These are phyloP conservation scores for Hartigia nigra DNA, from an alignment of 2,888 invertebrate genomes.

Conservation along the genomic window DNA sequence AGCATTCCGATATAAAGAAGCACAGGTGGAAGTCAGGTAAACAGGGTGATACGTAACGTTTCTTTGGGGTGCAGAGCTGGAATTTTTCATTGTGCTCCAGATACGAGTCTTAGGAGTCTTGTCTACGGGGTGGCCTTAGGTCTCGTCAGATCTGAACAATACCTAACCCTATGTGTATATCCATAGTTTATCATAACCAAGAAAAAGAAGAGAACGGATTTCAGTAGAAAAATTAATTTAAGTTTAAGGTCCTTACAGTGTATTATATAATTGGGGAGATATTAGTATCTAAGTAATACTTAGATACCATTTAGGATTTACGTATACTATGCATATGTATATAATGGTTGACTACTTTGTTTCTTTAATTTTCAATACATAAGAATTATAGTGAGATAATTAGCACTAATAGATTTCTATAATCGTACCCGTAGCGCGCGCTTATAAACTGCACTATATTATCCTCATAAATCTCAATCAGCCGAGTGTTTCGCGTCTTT, in stretches of 20 bases:
- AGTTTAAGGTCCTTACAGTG: background rate
- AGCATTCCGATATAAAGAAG: background rate
- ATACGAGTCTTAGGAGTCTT: background rate
- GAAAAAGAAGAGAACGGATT: too few species aligned
- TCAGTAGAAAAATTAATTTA: too few species aligned
- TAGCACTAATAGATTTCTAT: conserved; percentile 29
- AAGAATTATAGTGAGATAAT: conserved; percentile 1
- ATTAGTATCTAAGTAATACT: too few species aligned
- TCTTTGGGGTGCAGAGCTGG: background rate
- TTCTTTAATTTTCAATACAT: background rate
- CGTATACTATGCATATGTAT: background rate
- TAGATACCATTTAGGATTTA: background rate
- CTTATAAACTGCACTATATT: conserved; percentile 31
- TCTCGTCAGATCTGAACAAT: background rate
- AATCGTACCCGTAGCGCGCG: conserved; percentile 25
- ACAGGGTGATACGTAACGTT: background rate
- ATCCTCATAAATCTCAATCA: conserved; percentile 47
- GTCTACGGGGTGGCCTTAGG: background rate
- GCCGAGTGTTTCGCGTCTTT: conserved; percentile 30
- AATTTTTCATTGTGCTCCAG: background rate
- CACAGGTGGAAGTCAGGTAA: background rate
- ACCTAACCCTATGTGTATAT: conserved; percentile 17
- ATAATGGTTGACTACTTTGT: background rate
- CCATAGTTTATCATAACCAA: conserved; percentile 15
- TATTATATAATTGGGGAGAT: background rate